These are phyloP conservation scores for Bombus picipes DNA, from an alignment of 1,140 invertebrate genomes.

Conservation along the genomic window DNA sequence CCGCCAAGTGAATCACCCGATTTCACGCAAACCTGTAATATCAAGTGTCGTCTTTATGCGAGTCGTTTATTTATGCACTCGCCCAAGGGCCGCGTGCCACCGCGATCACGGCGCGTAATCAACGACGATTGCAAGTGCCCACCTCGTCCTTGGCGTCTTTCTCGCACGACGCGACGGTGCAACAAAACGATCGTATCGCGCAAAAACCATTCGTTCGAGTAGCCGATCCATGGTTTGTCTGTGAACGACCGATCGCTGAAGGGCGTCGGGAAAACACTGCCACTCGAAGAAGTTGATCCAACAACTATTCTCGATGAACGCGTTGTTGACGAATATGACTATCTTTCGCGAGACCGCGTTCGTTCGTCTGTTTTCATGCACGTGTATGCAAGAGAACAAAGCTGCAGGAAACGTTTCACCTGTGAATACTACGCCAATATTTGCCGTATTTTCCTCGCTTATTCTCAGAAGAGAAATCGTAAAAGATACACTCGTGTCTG, in stretches of 20 bases:
- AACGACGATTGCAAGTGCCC: not conserved
- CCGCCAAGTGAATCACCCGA: constrained; percentile 55
- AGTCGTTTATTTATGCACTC: not conserved
- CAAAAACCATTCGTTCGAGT: not conserved
- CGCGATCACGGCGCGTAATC: not conserved
- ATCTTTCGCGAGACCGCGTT: no score
- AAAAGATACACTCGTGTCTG: not conserved
- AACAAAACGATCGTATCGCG: not conserved
- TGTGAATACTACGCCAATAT: not conserved
- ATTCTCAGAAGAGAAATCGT: not conserved
- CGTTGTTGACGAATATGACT: not conserved
- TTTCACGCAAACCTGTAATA: constrained; percentile 55
- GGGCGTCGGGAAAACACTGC: not conserved
- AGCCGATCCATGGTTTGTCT: not conserved
- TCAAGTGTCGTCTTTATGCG: constrained; percentile 39
- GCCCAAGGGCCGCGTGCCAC: not conserved
- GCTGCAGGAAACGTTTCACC: not conserved
- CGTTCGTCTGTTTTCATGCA: no score
- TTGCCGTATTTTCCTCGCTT: not conserved
- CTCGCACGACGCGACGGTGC: not conserved
- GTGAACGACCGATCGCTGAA: not conserved
- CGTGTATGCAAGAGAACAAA: not conserved
- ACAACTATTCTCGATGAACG: not conserved
- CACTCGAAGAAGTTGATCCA: no score
- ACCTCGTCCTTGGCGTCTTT: not conserved